These are phyloP conservation scores for Peromyscus leucopus DNA, from an alignment of 2,113 vertebrate genomes.

Conservation along the genomic window DNA sequence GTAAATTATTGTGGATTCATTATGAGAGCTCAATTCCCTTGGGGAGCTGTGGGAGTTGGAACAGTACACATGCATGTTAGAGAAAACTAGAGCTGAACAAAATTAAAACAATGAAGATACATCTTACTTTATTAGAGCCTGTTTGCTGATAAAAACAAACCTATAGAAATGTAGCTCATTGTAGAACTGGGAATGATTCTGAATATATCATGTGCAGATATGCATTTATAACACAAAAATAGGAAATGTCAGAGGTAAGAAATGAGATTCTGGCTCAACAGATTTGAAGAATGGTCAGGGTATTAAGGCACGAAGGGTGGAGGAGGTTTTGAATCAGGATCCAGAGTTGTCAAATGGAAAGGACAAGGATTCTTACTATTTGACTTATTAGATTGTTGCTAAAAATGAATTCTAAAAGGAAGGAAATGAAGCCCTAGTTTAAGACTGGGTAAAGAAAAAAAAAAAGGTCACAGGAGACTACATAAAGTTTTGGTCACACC, in stretches of 20 bases:
- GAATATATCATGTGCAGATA: neutral
- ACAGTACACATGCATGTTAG: neutral
- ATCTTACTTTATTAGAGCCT: neutral
- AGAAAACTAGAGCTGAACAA: neutral
- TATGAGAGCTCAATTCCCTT: rapidly evolving
- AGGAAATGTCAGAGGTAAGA: neutral
- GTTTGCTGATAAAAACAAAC: neutral
- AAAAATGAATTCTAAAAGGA: neutral
- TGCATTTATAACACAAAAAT: neutral
- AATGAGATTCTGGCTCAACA: neutral
- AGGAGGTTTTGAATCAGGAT: neutral
- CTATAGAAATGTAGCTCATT: neutral
- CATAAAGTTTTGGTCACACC: neutral
- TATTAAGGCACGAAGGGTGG: neutral
- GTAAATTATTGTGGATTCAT: neutral
- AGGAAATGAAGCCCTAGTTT: neutral
- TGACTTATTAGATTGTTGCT: neutral
- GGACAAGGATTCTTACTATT: neutral
- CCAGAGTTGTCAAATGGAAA: neutral
- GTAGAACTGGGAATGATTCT: neutral
- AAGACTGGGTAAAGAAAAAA: neutral
- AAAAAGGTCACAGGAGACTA: neutral
- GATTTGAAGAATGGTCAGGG: neutral
- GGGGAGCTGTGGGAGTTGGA: neutral
- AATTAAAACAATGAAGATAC: neutral